Base-by-base conservation (phyloP, 1,140 invertebrate genomes). In the Cydia fagiglandana region DNA sequence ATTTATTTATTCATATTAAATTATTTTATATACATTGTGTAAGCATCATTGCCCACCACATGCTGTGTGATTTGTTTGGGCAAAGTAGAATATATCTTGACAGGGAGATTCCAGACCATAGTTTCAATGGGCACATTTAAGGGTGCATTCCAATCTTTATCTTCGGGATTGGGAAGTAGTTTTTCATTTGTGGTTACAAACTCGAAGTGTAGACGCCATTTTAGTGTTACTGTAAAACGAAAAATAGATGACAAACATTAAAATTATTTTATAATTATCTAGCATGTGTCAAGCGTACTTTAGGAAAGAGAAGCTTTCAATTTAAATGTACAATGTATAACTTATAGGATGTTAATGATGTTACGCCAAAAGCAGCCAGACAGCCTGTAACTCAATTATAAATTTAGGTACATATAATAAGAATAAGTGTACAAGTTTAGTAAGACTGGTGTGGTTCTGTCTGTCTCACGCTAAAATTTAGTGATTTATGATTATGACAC, bases 91-190 rank as follows among this genome's bases (percentile, higher is more conserved):
- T 98, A 98, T 68, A 99, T 95, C 84, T 97, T 97, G 64, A 99
- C 96, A 4, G 98, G 98, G 34, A 99, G 93, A 94, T 99, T 98
- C 98, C 98, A 99, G 2, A 99, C 96, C 98, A 99, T 99, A 10
- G 98, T 99, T 93, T 99, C 98, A 74, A 99, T 98, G 24, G 98
- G 96, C 15, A 99, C 91, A 77, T 95, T 95, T 6, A 95, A 92
- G 0, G 98, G 98, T 20, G 97, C 98, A 83, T 96, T 96, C 96
- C 98, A 98, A 75, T 95, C 95, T 38, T 91, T 91, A 56, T 94
- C 93, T 68, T 93, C 90, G 24, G 79, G 77, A 24, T 83, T 87
- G 1, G 84, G 95, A 84, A 89, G 86, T 94, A 81, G 93, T 53
- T 83, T 91, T 64, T 93, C 91, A 84, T 89, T 94, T 34, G 95